Base-by-base conservation (phyloP, 2,888 invertebrate species). In the Fragum fragum region DNA sequence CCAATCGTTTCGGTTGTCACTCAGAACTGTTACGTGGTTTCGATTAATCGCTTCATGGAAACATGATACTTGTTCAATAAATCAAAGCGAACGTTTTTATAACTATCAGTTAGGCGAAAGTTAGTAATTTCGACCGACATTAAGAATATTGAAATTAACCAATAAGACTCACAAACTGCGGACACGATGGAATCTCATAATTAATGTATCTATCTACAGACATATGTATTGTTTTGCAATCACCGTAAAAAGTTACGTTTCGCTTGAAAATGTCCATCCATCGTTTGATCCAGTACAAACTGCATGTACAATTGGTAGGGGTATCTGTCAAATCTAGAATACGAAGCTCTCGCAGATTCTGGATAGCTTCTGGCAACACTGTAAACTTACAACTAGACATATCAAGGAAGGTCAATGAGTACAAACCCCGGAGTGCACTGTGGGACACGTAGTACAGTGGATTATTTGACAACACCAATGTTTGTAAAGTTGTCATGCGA, bases 281-380 rank as follows among this genome's bases (percentile, higher is more conserved):
- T 26, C 76, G 53, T 26, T 77, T 76, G 3, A 87, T 73, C 86
- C 86, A 86, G 18, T 72, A 81, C 29, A 86, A 66, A 68, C 83
- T 81, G 57, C 88, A 88, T 23, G 83, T 88, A 73, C 88, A 88
- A 26, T 87, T 86, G 11, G 87, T 57, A 0, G 39, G 42, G 23
- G 76, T 76, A 14, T 76, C 63, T 0, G 23, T 55, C 1, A 87
- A 26, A 47, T 74, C 74, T 1, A 84, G 28, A 0, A 21, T 26
- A 1, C 53, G 14, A 7, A 86, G 47, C 1, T 36, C 42, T 7
- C 61, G 53, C 0, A 87, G 57, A 57, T 87, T 85, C 28, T 66
- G 53, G 26, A 89, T 52, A 1, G 85, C 83, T 42, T 72, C 39
- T 14, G 89, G 82, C 11, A 89, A 76, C 6, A 74, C 47, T 1